These are phyloP conservation scores for Bombus ignitus DNA, from an alignment of 1,140 invertebrate species.

Conservation along the genomic window DNA sequence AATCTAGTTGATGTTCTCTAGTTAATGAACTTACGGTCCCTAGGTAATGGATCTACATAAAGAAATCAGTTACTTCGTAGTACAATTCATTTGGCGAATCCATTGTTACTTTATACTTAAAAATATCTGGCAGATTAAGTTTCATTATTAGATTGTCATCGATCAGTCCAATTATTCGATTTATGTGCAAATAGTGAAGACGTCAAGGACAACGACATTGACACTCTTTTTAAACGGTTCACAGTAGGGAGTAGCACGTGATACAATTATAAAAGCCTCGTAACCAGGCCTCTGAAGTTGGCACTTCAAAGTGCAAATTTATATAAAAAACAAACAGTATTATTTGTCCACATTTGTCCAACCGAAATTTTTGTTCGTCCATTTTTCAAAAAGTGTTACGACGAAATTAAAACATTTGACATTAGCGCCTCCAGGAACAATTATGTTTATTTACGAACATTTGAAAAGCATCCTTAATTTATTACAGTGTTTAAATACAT, in stretches of 20 bases:
- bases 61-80: neutral
- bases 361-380: no score
- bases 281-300: neutral
- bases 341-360: no score
- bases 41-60: neutral
- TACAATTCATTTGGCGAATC: neutral
- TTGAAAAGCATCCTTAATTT: no score
- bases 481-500: no score
- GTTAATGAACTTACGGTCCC: neutral
- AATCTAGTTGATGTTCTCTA: neutral
- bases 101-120: neutral
- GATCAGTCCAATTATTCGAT: constrained; percentile 33
- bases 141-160: neutral
- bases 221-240: constrained; percentile 41
- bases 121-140: no score
- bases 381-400: no score
- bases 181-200: constrained; percentile 30
- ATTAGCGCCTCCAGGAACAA: no score
- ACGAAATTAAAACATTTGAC: no score
- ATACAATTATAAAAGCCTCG: constrained; percentile 32
- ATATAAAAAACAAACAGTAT: no score
- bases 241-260: neutral
- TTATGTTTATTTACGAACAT: no score
- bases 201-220: constrained; percentile 64
- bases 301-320: no score